These are phyloP conservation scores for Microcebus lehilahytsara DNA, from an alignment of 2,113 vertebrate species.

Conservation along the genomic window DNA sequence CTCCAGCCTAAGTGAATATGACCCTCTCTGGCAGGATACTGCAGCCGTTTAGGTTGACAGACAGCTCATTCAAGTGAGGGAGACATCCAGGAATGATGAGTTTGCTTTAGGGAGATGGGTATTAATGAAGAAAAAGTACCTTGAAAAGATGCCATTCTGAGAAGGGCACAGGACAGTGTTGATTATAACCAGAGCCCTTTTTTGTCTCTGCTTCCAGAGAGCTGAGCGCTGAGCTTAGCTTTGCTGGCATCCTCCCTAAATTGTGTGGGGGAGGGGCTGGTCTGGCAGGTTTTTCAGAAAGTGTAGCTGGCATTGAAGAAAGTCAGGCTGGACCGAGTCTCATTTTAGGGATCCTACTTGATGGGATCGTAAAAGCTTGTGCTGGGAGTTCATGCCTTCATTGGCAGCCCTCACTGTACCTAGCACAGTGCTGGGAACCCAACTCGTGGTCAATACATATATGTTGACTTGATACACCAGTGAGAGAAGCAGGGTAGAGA, in stretches of 20 bases:
- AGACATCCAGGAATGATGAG: background rate
- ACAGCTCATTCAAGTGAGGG: background rate
- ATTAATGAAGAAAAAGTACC: conserved; percentile 45
- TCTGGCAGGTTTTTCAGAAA: background rate
- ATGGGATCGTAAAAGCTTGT: background rate
- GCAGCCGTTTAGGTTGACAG: background rate
- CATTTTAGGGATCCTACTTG: background rate
- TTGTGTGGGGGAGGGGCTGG: background rate
- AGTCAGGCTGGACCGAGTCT: background rate
- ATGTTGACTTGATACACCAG: background rate
- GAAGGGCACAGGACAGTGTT: background rate
- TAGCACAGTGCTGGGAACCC: background rate
- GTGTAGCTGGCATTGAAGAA: background rate
- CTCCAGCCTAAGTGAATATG: background rate
- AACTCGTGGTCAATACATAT: background rate
- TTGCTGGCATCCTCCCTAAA: background rate
- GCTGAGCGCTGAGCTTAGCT: background rate
- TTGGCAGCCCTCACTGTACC: background rate
- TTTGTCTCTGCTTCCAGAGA: background rate
- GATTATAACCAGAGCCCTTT: conserved; percentile 55
- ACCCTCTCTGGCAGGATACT: background rate
- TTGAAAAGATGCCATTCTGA: conserved; percentile 4
- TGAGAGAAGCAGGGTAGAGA: background rate
- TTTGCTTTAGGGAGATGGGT: conserved; percentile 13
- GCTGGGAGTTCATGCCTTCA: background rate